These are phyloP conservation scores for Ectemnius lituratus DNA, from an alignment of 2,888 invertebrate genomes.

Conservation along the genomic window DNA sequence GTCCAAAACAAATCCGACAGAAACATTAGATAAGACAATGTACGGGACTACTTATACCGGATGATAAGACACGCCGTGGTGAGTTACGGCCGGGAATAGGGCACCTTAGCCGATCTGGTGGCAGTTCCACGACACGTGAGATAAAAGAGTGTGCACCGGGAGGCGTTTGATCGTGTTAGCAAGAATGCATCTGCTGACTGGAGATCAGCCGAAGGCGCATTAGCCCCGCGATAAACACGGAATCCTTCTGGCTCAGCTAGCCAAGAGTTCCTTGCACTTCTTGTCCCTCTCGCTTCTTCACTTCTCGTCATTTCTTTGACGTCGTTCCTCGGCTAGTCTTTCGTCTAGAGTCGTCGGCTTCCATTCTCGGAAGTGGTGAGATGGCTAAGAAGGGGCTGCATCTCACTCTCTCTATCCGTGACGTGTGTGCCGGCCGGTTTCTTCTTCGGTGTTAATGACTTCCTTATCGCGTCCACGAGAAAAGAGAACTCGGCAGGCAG, in stretches of 20 bases:
- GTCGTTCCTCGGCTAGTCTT: conserved; percentile 50
- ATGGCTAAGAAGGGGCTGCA: no score
- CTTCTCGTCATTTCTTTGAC: conserved; percentile 15
- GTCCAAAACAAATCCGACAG: no score
- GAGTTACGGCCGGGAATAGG: no score
- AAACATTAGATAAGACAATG: background rate
- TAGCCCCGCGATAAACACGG: conserved; percentile 55
- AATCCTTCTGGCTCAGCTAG: conserved; percentile 57
- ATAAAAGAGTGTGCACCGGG: conserved; percentile 1
- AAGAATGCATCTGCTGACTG: conserved; percentile 25
- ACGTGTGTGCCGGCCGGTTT: conserved; percentile 51
- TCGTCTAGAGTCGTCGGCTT: conserved; percentile 47
- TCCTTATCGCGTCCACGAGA: conserved; percentile 39
- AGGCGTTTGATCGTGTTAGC: conserved; percentile 6
- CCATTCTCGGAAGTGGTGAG: conserved; percentile 47
- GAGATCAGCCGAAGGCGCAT: conserved; percentile 35
- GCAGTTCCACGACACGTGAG: background rate
- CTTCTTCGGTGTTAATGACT: conserved; percentile 48
- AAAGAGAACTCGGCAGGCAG: conserved; percentile 21
- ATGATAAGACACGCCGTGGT: no score
- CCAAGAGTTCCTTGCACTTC: conserved; percentile 55
- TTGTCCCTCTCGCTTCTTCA: conserved; percentile 26
- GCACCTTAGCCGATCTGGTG: background rate
- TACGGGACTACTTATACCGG: background rate
- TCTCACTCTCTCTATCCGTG: no score